Conservation (phyloP, 2,113 vertebrate species). For the Crotalus viridis region DNA sequence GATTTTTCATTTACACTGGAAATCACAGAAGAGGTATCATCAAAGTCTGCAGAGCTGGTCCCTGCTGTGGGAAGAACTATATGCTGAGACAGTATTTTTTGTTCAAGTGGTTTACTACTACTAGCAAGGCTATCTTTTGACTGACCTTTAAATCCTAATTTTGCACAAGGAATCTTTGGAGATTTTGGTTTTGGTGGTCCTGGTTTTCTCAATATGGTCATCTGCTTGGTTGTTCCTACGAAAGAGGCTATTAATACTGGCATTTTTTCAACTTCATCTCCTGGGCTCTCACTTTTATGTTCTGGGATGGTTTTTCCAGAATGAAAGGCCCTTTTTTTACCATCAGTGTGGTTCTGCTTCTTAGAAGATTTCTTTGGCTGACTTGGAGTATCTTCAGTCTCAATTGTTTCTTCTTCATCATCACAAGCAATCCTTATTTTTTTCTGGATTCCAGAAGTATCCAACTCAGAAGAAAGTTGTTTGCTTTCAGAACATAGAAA, state of each 20-base stretch:
- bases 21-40: conserved; percentile 18
- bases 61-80: not conserved
- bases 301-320: not conserved
- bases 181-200: conserved; percentile 39
- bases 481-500: conserved; percentile 25
- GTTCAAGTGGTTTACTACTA: not conserved
- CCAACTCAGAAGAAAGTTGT: conserved; percentile 49
- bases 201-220: conserved; percentile 47
- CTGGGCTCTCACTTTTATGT: not conserved
- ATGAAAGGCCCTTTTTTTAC: conserved; percentile 25
- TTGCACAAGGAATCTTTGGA: not conserved
- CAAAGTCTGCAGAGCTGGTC: not conserved
- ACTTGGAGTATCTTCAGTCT: conserved; percentile 15
- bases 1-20: conserved; percentile 24
- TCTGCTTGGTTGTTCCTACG: conserved; percentile 62
- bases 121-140: not conserved
- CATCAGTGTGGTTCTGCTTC: not conserved
- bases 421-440: conserved; percentile 17
- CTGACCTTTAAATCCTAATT: not conserved
- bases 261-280: conserved; percentile 24
- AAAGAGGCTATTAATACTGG: conserved; percentile 60
- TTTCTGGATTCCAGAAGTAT: conserved; percentile 18
- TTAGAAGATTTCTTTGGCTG: conserved; percentile 26
- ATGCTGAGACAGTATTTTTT: not conserved
- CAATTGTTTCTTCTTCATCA: conserved; percentile 25